Evolutionary conservation across 2,888 invertebrate genomes (phyloP).

Genomic region (Lasioglossum vierecki): DNA sequence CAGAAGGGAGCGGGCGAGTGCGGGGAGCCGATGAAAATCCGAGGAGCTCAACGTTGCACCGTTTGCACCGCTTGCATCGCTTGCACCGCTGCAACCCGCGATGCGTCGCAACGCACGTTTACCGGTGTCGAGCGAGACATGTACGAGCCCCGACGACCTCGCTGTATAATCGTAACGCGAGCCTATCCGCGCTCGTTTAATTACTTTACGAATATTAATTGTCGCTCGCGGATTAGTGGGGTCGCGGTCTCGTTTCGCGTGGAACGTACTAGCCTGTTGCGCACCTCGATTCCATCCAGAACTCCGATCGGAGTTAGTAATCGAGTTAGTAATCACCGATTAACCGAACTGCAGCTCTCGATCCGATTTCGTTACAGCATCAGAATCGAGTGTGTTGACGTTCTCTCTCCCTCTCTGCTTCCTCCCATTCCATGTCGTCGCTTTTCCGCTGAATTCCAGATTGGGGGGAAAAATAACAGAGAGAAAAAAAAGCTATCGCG

Average conservation of each 20-base stretch:
- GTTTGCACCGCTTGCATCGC: background rate
- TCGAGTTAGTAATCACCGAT: constrained; percentile 16
- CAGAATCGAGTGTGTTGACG: background rate
- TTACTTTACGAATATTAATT: constrained; percentile 53
- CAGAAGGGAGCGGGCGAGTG: background rate
- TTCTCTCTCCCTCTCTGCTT: background rate
- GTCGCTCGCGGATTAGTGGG: constrained; percentile 28
- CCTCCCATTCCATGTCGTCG: background rate
- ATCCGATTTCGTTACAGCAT: constrained; percentile 18
- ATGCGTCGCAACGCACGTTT: background rate
- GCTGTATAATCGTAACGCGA: background rate
- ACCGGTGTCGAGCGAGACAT: background rate
- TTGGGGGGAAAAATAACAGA: constrained; percentile 28
- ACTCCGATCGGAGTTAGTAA: constrained; percentile 13
- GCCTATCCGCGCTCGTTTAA: constrained; percentile 35
- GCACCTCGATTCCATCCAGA: constrained; percentile 28
- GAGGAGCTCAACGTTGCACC: background rate
- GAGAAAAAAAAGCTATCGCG: constrained; percentile 1
- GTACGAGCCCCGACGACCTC: background rate
- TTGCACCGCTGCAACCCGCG: background rate
- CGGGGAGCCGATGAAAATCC: background rate
- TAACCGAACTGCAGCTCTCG: background rate
- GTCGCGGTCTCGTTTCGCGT: constrained; percentile 13
- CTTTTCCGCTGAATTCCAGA: constrained; percentile 9
- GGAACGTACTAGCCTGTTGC: constrained; percentile 44